These are phyloP conservation scores for Lepidostoma basale DNA, from an alignment of 1,140 invertebrate genomes.

Conservation along the genomic window DNA sequence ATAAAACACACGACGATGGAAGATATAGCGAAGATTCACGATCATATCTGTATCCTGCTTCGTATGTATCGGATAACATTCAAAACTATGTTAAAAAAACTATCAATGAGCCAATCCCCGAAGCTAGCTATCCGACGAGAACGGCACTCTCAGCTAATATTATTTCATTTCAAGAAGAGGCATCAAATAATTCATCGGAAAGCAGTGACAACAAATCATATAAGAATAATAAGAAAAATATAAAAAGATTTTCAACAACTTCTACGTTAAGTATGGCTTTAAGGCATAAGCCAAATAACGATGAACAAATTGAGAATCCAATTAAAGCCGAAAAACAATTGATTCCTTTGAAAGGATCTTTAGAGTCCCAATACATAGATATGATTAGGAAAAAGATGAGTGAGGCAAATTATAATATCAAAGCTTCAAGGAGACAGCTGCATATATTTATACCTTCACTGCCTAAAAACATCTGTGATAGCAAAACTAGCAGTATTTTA, in stretches of 20 bases:
- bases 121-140: not conserved
- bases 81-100: conserved; percentile 33
- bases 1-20: conserved; percentile 19
- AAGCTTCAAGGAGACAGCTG: conserved; percentile 61
- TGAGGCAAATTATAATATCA: conserved; percentile 44
- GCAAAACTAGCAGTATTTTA: conserved; percentile 27
- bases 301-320: conserved; percentile 6
- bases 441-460: conserved; percentile 73
- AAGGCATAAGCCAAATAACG: not conserved
- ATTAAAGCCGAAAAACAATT: conserved; percentile 1
- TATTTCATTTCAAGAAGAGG: conserved; percentile 27
- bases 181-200: conserved; percentile 11
- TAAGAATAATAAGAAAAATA: conserved; percentile 16
- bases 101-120: not conserved
- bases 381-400: conserved; percentile 55
- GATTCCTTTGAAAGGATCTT: conserved; percentile 48
- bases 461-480: conserved; percentile 51
- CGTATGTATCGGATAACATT: conserved; percentile 23
- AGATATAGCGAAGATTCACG: not conserved
- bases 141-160: conserved; percentile 16
- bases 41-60: not conserved
- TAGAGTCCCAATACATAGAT: conserved; percentile 52
- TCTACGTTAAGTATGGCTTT: not conserved
- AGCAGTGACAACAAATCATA: not conserved
- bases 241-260: not conserved